Conservation (phyloP, 2,888 invertebrate species). For the Sminthurides aquaticus region DNA sequence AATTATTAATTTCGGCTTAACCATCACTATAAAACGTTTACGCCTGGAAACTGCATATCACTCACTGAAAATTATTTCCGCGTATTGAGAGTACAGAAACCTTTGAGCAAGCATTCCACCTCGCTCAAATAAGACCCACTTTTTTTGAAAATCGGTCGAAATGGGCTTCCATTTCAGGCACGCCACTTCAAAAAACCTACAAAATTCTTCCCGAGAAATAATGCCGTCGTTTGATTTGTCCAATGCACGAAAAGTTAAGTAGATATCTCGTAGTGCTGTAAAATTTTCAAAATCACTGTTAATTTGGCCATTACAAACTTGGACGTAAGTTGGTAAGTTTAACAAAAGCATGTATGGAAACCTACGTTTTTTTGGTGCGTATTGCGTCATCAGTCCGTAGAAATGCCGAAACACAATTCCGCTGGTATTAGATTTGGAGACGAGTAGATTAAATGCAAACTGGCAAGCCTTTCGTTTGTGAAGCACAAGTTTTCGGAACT, state of each 20-base stretch:
- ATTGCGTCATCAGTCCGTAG: slow-evolving; percentile 69
- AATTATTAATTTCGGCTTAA: neutral
- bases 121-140: slow-evolving; percentile 34
- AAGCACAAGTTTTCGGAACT: slow-evolving; percentile 70
- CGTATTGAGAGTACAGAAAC: slow-evolving; percentile 36
- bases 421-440: slow-evolving; percentile 65
- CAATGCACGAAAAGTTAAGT: slow-evolving; percentile 71
- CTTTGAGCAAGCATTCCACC: slow-evolving; percentile 32
- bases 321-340: too few relatives aligned
- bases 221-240: slow-evolving; percentile 61
- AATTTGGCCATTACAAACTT: neutral
- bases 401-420: slow-evolving; percentile 63
- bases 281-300: slow-evolving; percentile 17
- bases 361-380: slow-evolving; percentile 64
- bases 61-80: slow-evolving; percentile 39
- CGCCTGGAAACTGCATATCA: too few relatives aligned
- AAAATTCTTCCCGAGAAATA: slow-evolving; percentile 65
- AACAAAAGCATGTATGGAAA: too few relatives aligned
- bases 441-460: slow-evolving; percentile 70
- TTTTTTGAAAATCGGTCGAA: slow-evolving; percentile 27
- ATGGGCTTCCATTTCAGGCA: slow-evolving; percentile 62
- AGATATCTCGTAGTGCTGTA: slow-evolving; percentile 62
- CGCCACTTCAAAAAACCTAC: slow-evolving; percentile 62
- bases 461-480: slow-evolving; percentile 75
- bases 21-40: too few relatives aligned